These are phyloP conservation scores for Oophaga pumilio DNA, from an alignment of 2,113 vertebrate genomes.

Conservation along the genomic window DNA sequence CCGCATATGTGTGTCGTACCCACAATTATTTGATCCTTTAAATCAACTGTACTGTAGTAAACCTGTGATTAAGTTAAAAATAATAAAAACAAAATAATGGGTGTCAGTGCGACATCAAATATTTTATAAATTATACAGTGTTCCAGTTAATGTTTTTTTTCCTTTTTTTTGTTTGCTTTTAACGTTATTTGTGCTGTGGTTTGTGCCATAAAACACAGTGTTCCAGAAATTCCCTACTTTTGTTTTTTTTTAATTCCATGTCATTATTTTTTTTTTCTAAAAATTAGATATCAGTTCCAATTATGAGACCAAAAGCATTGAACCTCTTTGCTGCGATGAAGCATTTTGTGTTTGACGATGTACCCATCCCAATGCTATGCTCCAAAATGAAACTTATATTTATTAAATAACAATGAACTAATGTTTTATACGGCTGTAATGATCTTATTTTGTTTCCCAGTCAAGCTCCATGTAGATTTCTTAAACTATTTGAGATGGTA, in stretches of 20 bases:
- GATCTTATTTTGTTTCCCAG: slow-evolving; percentile 53
- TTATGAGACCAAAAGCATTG: slow-evolving; percentile 52
- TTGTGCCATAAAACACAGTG: slow-evolving; percentile 51
- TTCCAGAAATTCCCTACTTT: slow-evolving; percentile 10
- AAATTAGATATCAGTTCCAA: slow-evolving; percentile 39
- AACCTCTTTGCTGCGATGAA: slow-evolving; percentile 39
- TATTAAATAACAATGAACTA: slow-evolving; percentile 58
- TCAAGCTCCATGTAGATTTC: slow-evolving; percentile 49
- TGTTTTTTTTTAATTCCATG: not conserved
- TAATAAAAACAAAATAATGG: too few species aligned
- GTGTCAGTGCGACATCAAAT: slow-evolving; percentile 2
- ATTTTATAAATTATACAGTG: slow-evolving; percentile 40
- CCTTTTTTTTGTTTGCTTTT: slow-evolving; percentile 14
- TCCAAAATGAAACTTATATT: slow-evolving; percentile 52
- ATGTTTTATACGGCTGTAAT: slow-evolving; percentile 53
- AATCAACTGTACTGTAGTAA: slow-evolving; percentile 33
- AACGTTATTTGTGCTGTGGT: slow-evolving; percentile 32
- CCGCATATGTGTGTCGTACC: slow-evolving; percentile 1
- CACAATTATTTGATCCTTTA: slow-evolving; percentile 35
- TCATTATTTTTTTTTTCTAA: slow-evolving; percentile 11
- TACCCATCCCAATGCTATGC: slow-evolving; percentile 53
- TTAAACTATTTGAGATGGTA: slow-evolving; percentile 49
- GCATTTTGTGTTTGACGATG: slow-evolving; percentile 44
- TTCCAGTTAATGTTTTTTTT: not conserved
- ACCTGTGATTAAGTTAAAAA: slow-evolving; percentile 10